These are phyloP conservation scores for Labeo catla DNA, from an alignment of 2,113 vertebrate genomes.

Conservation along the genomic window DNA sequence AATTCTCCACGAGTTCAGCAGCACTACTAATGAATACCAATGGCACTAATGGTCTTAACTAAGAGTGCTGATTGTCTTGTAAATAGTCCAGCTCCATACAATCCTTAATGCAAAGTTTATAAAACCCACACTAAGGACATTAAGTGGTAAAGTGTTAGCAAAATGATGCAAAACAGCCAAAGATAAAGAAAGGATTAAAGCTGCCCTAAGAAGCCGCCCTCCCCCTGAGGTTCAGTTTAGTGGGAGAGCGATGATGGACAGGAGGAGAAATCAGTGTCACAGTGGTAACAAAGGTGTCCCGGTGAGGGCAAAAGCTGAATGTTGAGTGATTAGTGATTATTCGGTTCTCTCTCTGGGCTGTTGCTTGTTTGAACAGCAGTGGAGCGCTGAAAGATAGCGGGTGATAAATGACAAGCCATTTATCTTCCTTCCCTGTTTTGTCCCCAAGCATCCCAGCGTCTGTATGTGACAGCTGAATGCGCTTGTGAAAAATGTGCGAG, in stretches of 20 bases:
- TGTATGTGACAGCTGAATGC: constrained; percentile 42
- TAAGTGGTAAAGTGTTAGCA: neutral
- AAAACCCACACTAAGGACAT: neutral
- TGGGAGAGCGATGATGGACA: constrained; percentile 62
- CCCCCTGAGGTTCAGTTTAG: constrained; percentile 3
- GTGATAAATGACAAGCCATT: constrained; percentile 62
- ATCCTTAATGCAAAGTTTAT: constrained; percentile 33
- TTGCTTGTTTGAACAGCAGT: constrained; percentile 37
- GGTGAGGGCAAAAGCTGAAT: constrained; percentile 54
- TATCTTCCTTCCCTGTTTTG: constrained; percentile 62
- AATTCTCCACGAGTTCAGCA: neutral
- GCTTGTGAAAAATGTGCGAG: constrained; percentile 40
- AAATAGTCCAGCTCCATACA: neutral
- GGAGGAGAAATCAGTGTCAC: constrained; percentile 52
- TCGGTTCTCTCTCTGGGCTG: constrained; percentile 27
- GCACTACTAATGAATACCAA: constrained; percentile 27
- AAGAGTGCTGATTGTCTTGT: constrained; percentile 22
- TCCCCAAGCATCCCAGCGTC: constrained; percentile 36
- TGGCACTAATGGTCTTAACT: constrained; percentile 16
- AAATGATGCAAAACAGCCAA: neutral
- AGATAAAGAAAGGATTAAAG: constrained; percentile 25
- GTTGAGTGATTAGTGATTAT: constrained; percentile 40
- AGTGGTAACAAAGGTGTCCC: constrained; percentile 62
- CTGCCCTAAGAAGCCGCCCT: constrained; percentile 11
- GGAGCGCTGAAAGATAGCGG: constrained; percentile 42